Evolutionary conservation across 2,888 invertebrate genomes (phyloP), one percentile per base, ranked within the genome.

Genomic region (Atrina japonica): DNA sequence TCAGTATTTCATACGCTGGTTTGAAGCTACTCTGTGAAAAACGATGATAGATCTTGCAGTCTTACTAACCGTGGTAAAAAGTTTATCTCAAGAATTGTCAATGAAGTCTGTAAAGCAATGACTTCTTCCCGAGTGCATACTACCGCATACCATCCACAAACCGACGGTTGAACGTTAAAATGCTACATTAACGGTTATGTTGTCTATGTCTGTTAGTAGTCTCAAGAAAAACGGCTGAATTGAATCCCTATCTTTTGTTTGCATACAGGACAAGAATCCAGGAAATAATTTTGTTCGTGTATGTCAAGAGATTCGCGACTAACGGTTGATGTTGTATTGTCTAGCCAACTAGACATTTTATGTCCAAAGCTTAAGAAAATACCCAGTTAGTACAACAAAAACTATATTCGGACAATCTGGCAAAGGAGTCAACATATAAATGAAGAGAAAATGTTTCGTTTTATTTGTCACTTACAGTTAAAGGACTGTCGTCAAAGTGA

Each of bases 91-190:
- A 60, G 52, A 21, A 1, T 66, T 7, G 23, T 66, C 14, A 50
- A 58, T 21, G 66, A 60, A 35, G 47, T 66, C n/a, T 66, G 66
- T 35, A 66, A 67, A 60, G 11, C 60, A 2, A 41, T 60, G 25
- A 67, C 59, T 23, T 53, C 67, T 2, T 21, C 27, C 16, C 43
- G 60, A 35, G 53, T 50, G 11, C 53, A 52, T 23, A 67, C 60
- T 6, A 53, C 60, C 3, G 67, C 60, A 3, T 67, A 67, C 18
- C 60, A 67, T 23, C 67, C 60, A 18, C 35, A 67, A 16, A 58
- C 58, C 16, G 43, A 59, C 40, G 50, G 66, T 66, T 1, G 66
- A 59, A 14, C 21, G 47, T 3, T 66, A 59, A 14, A 66, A 66
- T 21, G 35, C 25, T 29, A 56, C 47, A 0, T 29, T 59, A n/a